phyloP scores from a whole-genome alignment of 30 jellyfish, hydroid and myxozoan species.

The Rhopilema esculentum region DNA sequence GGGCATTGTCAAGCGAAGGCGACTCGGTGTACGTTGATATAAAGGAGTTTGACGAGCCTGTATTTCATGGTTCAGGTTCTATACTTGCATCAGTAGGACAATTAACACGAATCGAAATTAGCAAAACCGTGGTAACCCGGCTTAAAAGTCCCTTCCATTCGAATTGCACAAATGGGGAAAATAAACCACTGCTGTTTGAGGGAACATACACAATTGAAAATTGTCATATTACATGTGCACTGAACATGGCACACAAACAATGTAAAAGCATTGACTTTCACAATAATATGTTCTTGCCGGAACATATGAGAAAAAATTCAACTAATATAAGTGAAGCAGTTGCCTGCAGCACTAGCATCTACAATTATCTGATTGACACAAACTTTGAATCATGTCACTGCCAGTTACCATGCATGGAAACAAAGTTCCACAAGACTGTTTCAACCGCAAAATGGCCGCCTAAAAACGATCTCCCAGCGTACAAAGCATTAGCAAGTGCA shows the following conservation, averaged over 20 bases:
- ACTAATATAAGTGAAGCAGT: not conserved
- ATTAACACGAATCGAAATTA: conserved; percentile 19
- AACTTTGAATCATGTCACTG: conserved; percentile 52
- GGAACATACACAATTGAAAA: conserved; percentile 48
- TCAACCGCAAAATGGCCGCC: conserved; percentile 72
- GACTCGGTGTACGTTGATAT: conserved; percentile 36
- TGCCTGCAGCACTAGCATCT: conserved; percentile 2
- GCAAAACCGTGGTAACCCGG: conserved; percentile 16
- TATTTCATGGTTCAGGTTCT: conserved; percentile 4
- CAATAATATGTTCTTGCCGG: conserved; percentile 23
- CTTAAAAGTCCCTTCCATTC: conserved; percentile 44
- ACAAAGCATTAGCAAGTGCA: conserved; percentile 26
- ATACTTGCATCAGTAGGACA: conserved; percentile 21
- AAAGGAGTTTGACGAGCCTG: conserved; percentile 5
- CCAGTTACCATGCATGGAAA: conserved; percentile 51
- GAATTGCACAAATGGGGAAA: conserved; percentile 44
- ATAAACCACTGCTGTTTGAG: not conserved
- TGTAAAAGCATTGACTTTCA: conserved; percentile 18
- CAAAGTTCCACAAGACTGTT: conserved; percentile 15
- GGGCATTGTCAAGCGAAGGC: not conserved
- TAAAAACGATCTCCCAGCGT: conserved; percentile 12
- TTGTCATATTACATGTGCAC: conserved; percentile 51
- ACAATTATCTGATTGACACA: not conserved
- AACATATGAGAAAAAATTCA: not conserved
- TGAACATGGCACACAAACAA: not conserved